These are phyloP conservation scores for Andrena fulva DNA, from an alignment of 2,888 invertebrate genomes.

Conservation along the genomic window DNA sequence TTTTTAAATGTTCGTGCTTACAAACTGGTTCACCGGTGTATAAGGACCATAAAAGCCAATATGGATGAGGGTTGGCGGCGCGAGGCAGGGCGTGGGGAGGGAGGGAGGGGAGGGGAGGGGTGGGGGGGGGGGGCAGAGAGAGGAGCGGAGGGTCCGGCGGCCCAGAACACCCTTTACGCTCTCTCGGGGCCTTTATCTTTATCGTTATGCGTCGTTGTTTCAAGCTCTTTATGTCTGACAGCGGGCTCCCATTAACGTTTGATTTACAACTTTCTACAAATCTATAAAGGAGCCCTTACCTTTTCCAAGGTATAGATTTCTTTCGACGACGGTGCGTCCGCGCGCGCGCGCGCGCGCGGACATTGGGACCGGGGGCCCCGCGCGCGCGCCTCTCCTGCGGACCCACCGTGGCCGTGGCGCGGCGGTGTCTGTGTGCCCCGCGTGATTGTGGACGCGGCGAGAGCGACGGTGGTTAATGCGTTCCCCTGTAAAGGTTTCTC, in stretches of 20 bases:
- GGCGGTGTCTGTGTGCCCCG: not conserved
- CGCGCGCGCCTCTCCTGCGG: not conserved
- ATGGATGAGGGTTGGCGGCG: slow-evolving; percentile 20
- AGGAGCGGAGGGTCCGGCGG: slow-evolving; percentile 17
- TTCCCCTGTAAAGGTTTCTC: slow-evolving; percentile 15
- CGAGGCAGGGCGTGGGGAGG: not conserved
- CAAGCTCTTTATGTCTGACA: slow-evolving; percentile 83
- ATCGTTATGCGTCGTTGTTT: slow-evolving; percentile 84
- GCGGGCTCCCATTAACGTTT: slow-evolving; percentile 83
- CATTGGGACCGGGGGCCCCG: slow-evolving; percentile 6
- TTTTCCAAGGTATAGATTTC: slow-evolving; percentile 72
- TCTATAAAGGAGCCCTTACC: slow-evolving; percentile 81
- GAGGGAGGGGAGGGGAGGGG: not conserved
- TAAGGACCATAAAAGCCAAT: slow-evolving; percentile 68
- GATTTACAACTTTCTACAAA: slow-evolving; percentile 84
- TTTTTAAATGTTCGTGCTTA: slow-evolving; percentile 64
- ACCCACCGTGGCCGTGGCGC: not conserved
- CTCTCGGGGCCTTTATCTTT: slow-evolving; percentile 80
- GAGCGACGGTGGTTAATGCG: slow-evolving; percentile 26
- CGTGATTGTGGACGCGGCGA: not conserved
- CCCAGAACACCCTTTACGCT: slow-evolving; percentile 70
- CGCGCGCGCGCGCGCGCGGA: slow-evolving; percentile 21
- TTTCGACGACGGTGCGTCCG: slow-evolving; percentile 31
- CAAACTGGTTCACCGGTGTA: slow-evolving; percentile 70
- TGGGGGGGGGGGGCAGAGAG: not conserved